Evolutionary conservation across 2,888 invertebrate species (phyloP).

Genomic region (Timema podura): DNA sequence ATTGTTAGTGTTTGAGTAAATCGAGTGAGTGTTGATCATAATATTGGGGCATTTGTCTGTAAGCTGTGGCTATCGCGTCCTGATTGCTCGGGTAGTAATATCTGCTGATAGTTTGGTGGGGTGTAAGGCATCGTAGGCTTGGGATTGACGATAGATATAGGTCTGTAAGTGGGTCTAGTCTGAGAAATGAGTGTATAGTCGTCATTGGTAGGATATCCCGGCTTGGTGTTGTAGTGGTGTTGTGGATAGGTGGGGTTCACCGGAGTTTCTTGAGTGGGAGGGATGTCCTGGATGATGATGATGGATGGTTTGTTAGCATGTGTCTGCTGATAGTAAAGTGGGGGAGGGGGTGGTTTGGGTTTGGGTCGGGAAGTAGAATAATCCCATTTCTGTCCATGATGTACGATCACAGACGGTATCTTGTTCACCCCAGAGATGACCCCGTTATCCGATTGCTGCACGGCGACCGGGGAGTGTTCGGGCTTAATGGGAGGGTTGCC

Average conservation of each 20-base stretch:
- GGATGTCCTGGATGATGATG: constrained; percentile 20
- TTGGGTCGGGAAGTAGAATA: constrained; percentile 14
- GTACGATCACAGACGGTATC: constrained; percentile 21
- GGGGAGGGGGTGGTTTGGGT: constrained; percentile 23
- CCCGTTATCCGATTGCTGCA: constrained; percentile 18
- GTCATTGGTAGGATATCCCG: constrained; percentile 14
- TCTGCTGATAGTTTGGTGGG: background rate
- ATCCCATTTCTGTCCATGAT: constrained; percentile 28
- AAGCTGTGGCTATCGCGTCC: background rate
- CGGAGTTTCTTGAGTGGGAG: constrained; percentile 13
- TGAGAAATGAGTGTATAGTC: background rate
- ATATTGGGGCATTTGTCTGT: constrained; percentile 20
- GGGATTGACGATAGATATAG: background rate
- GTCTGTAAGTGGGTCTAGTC: background rate
- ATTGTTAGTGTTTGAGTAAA: constrained; percentile 15
- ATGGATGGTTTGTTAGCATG: constrained; percentile 18
- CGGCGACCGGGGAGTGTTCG: constrained; percentile 13
- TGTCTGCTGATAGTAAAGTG: constrained; percentile 18
- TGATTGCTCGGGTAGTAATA: background rate
- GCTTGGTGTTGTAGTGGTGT: constrained; percentile 19
- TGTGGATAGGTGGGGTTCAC: background rate
- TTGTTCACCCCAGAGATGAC: constrained; percentile 20
- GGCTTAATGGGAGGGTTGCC: constrained; percentile 1
- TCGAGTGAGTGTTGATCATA: constrained; percentile 8
- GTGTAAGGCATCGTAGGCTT: background rate